Percentiles rank a stretch among this genome's conserved stretches.
These are phyloP conservation scores for Drosophila simulans DNA, from an alignment of 1,140 invertebrate genomes.

Conservation along the genomic window DNA sequence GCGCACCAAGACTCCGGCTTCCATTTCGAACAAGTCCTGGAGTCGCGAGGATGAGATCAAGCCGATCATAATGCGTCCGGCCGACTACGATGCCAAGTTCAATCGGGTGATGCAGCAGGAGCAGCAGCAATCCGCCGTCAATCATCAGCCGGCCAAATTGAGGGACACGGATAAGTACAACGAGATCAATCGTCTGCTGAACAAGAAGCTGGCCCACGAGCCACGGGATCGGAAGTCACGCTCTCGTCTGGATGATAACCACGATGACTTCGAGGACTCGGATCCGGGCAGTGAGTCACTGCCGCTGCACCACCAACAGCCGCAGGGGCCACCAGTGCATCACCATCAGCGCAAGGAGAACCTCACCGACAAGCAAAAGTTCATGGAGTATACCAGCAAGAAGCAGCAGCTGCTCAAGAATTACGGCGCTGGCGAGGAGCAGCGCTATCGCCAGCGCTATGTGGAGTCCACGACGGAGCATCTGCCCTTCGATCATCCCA, in stretches of 20 bases:
- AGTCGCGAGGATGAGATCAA: slow-evolving; percentile 79
- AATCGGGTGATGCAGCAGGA: slow-evolving; percentile 77
- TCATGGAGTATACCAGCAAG: slow-evolving; percentile 71
- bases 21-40: slow-evolving; percentile 61
- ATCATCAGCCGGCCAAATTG: slow-evolving; percentile 46
- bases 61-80: slow-evolving; percentile 76
- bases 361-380: slow-evolving; percentile 81
- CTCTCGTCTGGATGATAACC: slow-evolving; percentile 52
- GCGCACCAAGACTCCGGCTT: slow-evolving; percentile 64
- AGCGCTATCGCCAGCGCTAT: slow-evolving; percentile 77
- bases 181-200: slow-evolving; percentile 75
- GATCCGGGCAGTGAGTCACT: slow-evolving; percentile 52
- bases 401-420: slow-evolving; percentile 65
- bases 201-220: slow-evolving; percentile 69
- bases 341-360: slow-evolving; percentile 76
- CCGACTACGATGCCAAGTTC: slow-evolving; percentile 82
- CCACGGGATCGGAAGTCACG: slow-evolving; percentile 40
- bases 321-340: slow-evolving; percentile 1
- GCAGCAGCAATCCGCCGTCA: slow-evolving; percentile 24
- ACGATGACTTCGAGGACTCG: slow-evolving; percentile 72
- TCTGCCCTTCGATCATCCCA: slow-evolving; percentile 58
- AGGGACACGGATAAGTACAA: slow-evolving; percentile 76
- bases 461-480: slow-evolving; percentile 71
- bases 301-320: slow-evolving; percentile 12
- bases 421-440: slow-evolving; percentile 60